Percentiles rank a stretch among this genome's conserved stretches.
Conservation (phyloP, 2,888 invertebrate species). For the Myathropa florea region DNA sequence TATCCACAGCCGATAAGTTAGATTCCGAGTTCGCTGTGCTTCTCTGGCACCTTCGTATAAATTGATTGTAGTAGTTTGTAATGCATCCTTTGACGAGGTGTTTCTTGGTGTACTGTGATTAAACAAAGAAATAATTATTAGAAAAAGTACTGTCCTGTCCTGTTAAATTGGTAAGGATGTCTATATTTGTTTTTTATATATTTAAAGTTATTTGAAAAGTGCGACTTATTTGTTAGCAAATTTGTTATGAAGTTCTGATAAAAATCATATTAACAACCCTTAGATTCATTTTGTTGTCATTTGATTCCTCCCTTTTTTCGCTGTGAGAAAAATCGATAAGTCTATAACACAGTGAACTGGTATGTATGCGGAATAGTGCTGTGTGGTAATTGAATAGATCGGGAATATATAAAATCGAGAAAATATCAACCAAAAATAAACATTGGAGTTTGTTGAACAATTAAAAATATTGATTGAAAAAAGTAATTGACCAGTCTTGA, state of each 20-base stretch:
- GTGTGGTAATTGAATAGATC: not conserved
- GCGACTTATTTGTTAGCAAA: not conserved
- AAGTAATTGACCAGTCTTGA: not conserved
- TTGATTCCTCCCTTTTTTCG: conserved; percentile 14
- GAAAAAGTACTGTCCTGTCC: not conserved
- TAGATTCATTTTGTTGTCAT: conserved; percentile 25
- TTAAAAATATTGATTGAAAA: too few relatives aligned
- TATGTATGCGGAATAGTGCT: conserved; percentile 27
- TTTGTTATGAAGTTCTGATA: not conserved
- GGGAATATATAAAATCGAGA: not conserved
- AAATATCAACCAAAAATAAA: too few relatives aligned
- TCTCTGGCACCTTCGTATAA: conserved; percentile 36
- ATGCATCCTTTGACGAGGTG: conserved; percentile 60
- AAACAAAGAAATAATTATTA: not conserved
- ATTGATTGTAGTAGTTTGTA: conserved; percentile 45
- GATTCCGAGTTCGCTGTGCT: conserved; percentile 44
- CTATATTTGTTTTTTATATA: not conserved
- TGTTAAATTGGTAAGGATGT: conserved; percentile 35
- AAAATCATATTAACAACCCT: not conserved
- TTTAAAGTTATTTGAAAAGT: not conserved
- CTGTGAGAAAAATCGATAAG: conserved; percentile 63
- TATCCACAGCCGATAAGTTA: conserved; percentile 33
- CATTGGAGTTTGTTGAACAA: too few relatives aligned
- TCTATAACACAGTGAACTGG: conserved; percentile 56
- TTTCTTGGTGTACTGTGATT: conserved; percentile 29